phyloP scores from a whole-genome alignment of 2,888 invertebrate genomes.

The Mythimna vitellina region DNA sequence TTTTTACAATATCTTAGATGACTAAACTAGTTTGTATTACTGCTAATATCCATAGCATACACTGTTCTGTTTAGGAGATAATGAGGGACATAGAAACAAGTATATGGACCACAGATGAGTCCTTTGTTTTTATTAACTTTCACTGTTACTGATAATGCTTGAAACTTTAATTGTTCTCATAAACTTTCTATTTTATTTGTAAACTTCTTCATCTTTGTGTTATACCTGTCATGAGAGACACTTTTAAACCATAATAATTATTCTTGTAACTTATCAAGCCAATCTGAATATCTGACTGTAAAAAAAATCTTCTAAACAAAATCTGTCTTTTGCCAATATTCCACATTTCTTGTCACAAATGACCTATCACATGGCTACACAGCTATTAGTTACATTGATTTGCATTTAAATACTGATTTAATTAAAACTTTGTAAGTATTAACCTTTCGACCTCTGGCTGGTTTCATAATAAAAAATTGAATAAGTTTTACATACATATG shows the following conservation, averaged over 20 bases:
- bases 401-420: conserved; percentile 9
- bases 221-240: background rate
- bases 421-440: background rate
- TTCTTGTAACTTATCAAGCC: background rate
- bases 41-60: background rate
- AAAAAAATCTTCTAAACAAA: background rate
- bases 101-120: background rate
- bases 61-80: conserved; percentile 13
- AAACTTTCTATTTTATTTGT: background rate
- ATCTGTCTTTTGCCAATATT: background rate
- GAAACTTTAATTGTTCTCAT: background rate
- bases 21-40: background rate
- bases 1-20: conserved; percentile 8
- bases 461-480: conserved; percentile 12
- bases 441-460: conserved; percentile 16
- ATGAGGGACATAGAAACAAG: background rate
- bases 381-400: background rate
- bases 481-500: conserved; percentile 21
- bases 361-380: background rate
- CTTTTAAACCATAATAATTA: background rate
- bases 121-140: conserved; percentile 23
- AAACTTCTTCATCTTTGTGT: background rate
- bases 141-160: conserved; percentile 3
- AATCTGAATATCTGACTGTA: background rate
- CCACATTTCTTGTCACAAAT: background rate